Percentiles rank a stretch among this genome's conserved stretches.
phyloP scores from a whole-genome alignment of 2,113 vertebrate species.

The Balaeniceps rex region DNA sequence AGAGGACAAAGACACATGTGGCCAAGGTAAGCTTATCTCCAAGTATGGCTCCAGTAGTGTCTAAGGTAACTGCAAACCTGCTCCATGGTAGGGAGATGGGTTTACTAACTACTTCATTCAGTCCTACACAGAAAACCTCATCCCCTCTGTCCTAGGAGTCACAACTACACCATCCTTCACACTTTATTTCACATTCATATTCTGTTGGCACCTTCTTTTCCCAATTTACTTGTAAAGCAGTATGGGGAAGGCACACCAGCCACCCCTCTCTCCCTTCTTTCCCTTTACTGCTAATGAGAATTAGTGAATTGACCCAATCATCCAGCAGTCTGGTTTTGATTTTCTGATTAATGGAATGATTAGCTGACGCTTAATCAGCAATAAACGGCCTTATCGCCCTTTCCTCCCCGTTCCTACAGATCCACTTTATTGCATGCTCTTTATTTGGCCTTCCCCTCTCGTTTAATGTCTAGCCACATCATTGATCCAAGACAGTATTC shows the following conservation, averaged over 20 bases:
- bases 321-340: neutral
- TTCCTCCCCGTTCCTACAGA: neutral
- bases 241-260: neutral
- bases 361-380: conserved; percentile 13
- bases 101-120: neutral
- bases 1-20: neutral
- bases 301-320: conserved; percentile 21
- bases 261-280: neutral
- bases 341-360: conserved; percentile 41
- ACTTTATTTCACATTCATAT: neutral
- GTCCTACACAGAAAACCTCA: neutral
- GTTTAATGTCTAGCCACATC: neutral
- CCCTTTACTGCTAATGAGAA: neutral
- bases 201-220: neutral
- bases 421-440: neutral
- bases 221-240: neutral
- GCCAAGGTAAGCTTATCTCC: neutral
- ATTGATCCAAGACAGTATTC: neutral
- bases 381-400: neutral
- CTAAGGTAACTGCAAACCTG: neutral
- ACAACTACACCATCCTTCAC: neutral
- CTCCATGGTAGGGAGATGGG: neutral
- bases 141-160: neutral
- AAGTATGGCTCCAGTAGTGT: neutral
- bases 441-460: neutral